Conservation (phyloP, 2,797 vertebrate genomes). For the Myotis myotis region DNA sequence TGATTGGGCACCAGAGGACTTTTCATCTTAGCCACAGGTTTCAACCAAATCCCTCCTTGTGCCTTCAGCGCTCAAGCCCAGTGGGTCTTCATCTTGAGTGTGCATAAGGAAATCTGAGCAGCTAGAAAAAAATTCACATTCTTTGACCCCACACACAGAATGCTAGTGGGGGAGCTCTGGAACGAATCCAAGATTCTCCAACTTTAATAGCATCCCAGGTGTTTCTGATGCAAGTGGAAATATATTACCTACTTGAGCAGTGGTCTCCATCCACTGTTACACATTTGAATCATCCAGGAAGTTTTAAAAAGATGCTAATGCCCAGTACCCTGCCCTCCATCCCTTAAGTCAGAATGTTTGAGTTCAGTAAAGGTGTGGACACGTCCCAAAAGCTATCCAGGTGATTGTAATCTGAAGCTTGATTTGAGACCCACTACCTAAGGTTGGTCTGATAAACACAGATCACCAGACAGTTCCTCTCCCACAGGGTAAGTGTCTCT, state of each 20-base stretch:
- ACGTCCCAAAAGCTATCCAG: neutral
- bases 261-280: neutral
- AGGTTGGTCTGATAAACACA: neutral
- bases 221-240: neutral
- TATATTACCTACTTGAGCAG: neutral
- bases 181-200: neutral
- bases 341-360: neutral
- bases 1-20: neutral
- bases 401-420: neutral
- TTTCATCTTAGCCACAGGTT: neutral
- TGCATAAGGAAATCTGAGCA: neutral
- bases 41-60: neutral
- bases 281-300: neutral
- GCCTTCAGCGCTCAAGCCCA: neutral
- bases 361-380: neutral
- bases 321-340: neutral
- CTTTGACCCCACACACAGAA: neutral
- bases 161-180: neutral
- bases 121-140: neutral
- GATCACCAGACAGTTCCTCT: neutral
- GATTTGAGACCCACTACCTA: neutral
- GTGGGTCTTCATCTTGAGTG: neutral
- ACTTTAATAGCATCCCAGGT: neutral
- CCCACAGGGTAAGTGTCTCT: neutral
- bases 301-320: neutral